Evolutionary conservation across 2,797 vertebrate species (phyloP).

Genomic region (Aeoliscus strigatus): DNA sequence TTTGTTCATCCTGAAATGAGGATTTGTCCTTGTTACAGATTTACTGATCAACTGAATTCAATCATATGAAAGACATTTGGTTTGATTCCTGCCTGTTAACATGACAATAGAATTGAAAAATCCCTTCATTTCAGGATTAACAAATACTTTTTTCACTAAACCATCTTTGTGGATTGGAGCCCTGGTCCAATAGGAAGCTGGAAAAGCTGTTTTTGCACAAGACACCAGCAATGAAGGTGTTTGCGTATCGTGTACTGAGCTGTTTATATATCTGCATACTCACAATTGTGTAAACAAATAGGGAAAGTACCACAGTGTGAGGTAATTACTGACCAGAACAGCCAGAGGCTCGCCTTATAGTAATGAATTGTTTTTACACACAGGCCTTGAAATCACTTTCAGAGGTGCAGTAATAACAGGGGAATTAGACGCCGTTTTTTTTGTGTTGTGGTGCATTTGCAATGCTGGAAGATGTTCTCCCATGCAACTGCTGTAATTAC

Average conservation of each 20-base stretch:
- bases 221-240: not conserved
- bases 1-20: too few relatives aligned
- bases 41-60: too few relatives aligned
- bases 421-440: conserved; percentile 28
- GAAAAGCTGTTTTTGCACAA: conserved; percentile 15
- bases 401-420: conserved; percentile 16
- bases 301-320: conserved; percentile 33
- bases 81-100: too few relatives aligned
- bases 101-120: too few relatives aligned
- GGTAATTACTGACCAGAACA: conserved; percentile 50
- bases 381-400: conserved; percentile 33
- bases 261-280: conserved; percentile 40
- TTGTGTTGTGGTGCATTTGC: conserved; percentile 32
- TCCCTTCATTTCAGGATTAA: too few relatives aligned
- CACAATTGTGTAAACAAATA: conserved; percentile 48
- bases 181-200: not conserved
- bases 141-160: too few relatives aligned
- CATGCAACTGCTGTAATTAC: conserved; percentile 37
- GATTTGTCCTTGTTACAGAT: too few relatives aligned
- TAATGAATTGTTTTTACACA: conserved; percentile 50
- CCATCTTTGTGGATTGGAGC: conserved; percentile 1
- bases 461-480: conserved; percentile 22
- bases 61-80: too few relatives aligned
- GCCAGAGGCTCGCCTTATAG: conserved; percentile 30
- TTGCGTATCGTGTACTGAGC: conserved; percentile 5